Evolutionary conservation across 1,140 invertebrate species (phyloP).

Genomic region (Macrotrachela quadricornifera): DNA sequence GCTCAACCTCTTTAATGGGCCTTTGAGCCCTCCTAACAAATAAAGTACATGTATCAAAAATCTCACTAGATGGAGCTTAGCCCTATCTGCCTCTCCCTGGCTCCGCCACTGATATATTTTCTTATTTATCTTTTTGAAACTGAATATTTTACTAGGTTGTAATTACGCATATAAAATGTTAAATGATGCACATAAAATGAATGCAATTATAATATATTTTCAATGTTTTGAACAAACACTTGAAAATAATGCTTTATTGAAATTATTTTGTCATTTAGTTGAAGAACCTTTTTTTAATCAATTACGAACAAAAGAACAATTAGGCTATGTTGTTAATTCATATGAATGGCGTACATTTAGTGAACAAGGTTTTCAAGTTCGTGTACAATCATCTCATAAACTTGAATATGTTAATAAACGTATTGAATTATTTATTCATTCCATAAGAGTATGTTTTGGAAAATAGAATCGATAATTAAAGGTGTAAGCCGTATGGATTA

Average conservation of each 20-base stretch:
- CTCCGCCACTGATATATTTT: too few relatives aligned
- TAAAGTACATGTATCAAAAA: too few relatives aligned
- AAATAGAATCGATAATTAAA: too few relatives aligned
- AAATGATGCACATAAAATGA: slow-evolving; percentile 62
- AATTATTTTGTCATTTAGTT: slow-evolving; percentile 66
- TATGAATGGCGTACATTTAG: slow-evolving; percentile 54
- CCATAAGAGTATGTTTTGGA: slow-evolving; percentile 44
- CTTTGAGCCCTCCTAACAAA: too few relatives aligned
- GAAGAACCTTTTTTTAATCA: slow-evolving; percentile 72
- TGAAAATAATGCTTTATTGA: slow-evolving; percentile 54
- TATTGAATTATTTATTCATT: slow-evolving; percentile 65
- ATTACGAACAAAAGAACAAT: slow-evolving; percentile 67
- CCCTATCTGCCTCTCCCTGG: too few relatives aligned
- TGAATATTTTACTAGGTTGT: too few relatives aligned
- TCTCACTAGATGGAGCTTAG: too few relatives aligned
- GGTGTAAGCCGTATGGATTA: too few relatives aligned
- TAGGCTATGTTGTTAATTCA: slow-evolving; percentile 81
- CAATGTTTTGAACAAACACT: slow-evolving; percentile 61
- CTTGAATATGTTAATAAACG: slow-evolving; percentile 58
- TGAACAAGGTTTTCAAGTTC: slow-evolving; percentile 58
- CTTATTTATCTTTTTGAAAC: too few relatives aligned
- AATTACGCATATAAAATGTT: slow-evolving; percentile 31
- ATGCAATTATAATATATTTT: slow-evolving; percentile 63
- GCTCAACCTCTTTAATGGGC: too few relatives aligned
- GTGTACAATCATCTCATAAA: slow-evolving; percentile 68